A percentile compares a stretch with the other conserved stretches of the same genome.
These are phyloP conservation scores for Hycleus phaleratus DNA, from an alignment of 1,140 invertebrate species.

Conservation along the genomic window DNA sequence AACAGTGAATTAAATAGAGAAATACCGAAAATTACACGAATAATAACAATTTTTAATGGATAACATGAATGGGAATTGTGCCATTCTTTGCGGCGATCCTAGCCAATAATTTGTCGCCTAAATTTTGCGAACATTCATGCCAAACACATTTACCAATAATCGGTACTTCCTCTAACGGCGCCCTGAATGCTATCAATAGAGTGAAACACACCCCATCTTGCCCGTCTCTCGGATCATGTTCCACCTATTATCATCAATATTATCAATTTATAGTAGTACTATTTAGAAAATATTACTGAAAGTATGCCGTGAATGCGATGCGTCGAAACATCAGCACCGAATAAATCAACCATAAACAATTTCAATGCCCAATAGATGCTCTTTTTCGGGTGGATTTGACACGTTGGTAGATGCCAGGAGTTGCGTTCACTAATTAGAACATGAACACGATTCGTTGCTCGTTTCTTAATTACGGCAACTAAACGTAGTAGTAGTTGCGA, in stretches of 20 bases:
- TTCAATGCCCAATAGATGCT: slow-evolving; percentile 81
- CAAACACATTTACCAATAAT: slow-evolving; percentile 83
- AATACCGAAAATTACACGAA: background rate
- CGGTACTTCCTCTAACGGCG: slow-evolving; percentile 75
- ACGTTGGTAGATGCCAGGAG: slow-evolving; percentile 72
- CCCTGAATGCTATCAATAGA: slow-evolving; percentile 74
- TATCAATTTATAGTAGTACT: background rate
- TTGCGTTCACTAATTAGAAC: slow-evolving; percentile 78
- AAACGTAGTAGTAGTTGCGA: slow-evolving; percentile 67
- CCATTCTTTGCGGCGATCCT: slow-evolving; percentile 64
- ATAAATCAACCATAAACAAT: slow-evolving; percentile 86
- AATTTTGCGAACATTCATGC: slow-evolving; percentile 65
- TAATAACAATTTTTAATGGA: slow-evolving; percentile 50
- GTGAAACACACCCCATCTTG: slow-evolving; percentile 78
- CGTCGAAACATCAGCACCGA: slow-evolving; percentile 74
- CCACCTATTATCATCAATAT: slow-evolving; percentile 37
- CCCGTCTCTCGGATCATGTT: slow-evolving; percentile 43
- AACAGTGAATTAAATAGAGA: background rate
- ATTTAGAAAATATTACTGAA: slow-evolving; percentile 40
- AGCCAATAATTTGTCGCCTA: slow-evolving; percentile 60
- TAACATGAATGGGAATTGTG: slow-evolving; percentile 71
- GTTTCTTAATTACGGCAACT: slow-evolving; percentile 72
- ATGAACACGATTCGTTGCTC: slow-evolving; percentile 74
- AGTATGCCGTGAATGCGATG: slow-evolving; percentile 79
- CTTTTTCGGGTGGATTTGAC: slow-evolving; percentile 79